Base-by-base conservation (phyloP, 2,797 vertebrate species). In the Tiaroga cobitis region DNA sequence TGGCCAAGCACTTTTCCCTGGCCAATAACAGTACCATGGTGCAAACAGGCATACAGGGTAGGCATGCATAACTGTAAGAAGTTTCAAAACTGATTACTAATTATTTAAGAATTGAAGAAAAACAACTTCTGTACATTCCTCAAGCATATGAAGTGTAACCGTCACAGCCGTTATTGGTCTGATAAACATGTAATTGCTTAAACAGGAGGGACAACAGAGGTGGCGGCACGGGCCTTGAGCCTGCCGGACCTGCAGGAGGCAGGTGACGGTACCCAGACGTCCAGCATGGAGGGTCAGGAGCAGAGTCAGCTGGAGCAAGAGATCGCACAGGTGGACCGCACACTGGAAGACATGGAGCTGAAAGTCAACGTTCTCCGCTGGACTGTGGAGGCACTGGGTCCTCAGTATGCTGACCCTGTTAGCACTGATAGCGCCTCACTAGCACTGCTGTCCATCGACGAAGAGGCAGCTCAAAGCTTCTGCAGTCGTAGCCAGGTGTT, bases 21-120 rank as follows among this genome's bases (percentile, higher is more conserved):
- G 88, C 89, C 18, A 90, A 92, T 67, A 67, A 87, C 24, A 68
- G 84, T 4, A 67, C 85, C 26, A 90, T 95, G 59, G 94, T 96
- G 70, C 93, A 95, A 89, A 96, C 95, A n/a, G 96, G 96, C 18
- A 34, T 95, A 10, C 93, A 95, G 94, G 96, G 96, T 96, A 89
- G 92, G 91, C 34, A 15, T n/a, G 39, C n/a, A 51, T 6, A 80
- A 79, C 24, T 61, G 3, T 49, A 78, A n/a, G n/a, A 24, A 18
- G n/a, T 59, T 67, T 59, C 7, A 41, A 56, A 37, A 6, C 11
- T 56, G 29, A 76, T 54, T 24, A 13, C 3, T 34, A 54, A 54
- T 76, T 56, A 56, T 56, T 76, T 61, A 61, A 41, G 34, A 54
- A n/a, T 72, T 59, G 32, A 37, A 51, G 24, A 13, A 76, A 56